These are phyloP conservation scores for Bubalus kerabau DNA, from an alignment of 2,113 vertebrate species.

Conservation along the genomic window DNA sequence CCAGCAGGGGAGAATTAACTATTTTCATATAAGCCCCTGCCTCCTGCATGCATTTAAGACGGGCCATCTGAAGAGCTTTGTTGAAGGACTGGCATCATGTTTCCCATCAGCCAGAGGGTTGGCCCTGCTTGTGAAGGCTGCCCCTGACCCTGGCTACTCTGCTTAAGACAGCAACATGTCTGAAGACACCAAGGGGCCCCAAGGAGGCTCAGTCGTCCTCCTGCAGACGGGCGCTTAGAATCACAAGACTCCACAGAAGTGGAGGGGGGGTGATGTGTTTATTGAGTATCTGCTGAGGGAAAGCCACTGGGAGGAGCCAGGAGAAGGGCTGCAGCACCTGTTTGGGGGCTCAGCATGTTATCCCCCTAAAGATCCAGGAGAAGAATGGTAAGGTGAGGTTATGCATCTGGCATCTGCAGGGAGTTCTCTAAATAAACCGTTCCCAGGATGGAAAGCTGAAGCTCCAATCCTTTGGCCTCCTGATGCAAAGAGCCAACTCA, in stretches of 20 bases:
- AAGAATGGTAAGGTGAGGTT: rapidly evolving
- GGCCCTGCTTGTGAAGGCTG: not conserved
- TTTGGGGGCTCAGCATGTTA: too few species aligned
- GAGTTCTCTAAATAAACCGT: not conserved
- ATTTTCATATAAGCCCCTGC: not conserved
- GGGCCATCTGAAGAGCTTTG: not conserved
- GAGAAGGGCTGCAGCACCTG: not conserved
- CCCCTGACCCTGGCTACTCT: rapidly evolving
- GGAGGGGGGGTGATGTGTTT: rapidly evolving
- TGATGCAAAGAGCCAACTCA: not conserved
- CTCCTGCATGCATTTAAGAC: rapidly evolving
- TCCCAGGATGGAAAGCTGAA: not conserved
- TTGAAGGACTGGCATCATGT: not conserved
- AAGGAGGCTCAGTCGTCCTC: not conserved
- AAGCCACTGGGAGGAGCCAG: not conserved
- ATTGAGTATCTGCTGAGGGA: not conserved
- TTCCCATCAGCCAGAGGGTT: not conserved
- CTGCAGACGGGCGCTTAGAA: not conserved
- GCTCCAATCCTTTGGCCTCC: not conserved
- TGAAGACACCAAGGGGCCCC: too few species aligned
- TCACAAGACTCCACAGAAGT: too few species aligned
- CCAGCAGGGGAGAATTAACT: not conserved
- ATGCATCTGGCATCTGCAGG: rapidly evolving
- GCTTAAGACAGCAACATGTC: not conserved
- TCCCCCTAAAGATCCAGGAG: not conserved